Conservation (phyloP, 2,888 invertebrate species). For the Sinopyrophorus schimmeli region DNA sequence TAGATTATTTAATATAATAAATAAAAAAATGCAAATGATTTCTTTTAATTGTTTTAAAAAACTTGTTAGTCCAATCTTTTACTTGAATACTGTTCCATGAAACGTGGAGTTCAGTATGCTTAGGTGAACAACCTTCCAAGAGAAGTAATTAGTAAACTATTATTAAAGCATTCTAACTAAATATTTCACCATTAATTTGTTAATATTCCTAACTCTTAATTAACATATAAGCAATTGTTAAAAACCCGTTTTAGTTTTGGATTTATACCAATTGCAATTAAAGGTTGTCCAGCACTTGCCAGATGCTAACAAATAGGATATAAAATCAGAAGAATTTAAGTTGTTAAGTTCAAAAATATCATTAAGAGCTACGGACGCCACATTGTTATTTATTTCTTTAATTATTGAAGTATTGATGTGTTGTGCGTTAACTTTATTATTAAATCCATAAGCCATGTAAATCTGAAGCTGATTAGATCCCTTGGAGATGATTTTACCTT, state of each 20-base stretch:
- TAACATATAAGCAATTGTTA: slow-evolving; percentile 14
- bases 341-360: slow-evolving; percentile 4
- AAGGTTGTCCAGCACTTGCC: slow-evolving; percentile 3
- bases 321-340: slow-evolving; percentile 2
- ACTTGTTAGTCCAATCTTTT: slow-evolving; percentile 18
- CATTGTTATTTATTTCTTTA: too few species aligned
- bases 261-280: slow-evolving; percentile 7
- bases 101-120: slow-evolving; percentile 18
- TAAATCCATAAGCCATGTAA: not conserved
- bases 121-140: slow-evolving; percentile 20
- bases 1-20: slow-evolving; percentile 11
- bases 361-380: too few species aligned
- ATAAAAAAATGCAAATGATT: slow-evolving; percentile 17
- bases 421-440: not conserved
- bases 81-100: slow-evolving; percentile 18
- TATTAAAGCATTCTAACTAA: slow-evolving; percentile 12
- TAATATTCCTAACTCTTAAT: slow-evolving; percentile 3
- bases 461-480: not conserved
- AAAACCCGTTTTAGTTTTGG: slow-evolving; percentile 3
- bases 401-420: too few species aligned
- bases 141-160: slow-evolving; percentile 15
- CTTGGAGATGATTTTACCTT: slow-evolving; percentile 64
- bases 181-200: slow-evolving; percentile 9
- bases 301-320: slow-evolving; percentile 7
- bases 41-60: slow-evolving; percentile 21